Base-by-base conservation (phyloP, 2,888 invertebrate genomes). In the Lordiphosa andalusiaca region DNA sequence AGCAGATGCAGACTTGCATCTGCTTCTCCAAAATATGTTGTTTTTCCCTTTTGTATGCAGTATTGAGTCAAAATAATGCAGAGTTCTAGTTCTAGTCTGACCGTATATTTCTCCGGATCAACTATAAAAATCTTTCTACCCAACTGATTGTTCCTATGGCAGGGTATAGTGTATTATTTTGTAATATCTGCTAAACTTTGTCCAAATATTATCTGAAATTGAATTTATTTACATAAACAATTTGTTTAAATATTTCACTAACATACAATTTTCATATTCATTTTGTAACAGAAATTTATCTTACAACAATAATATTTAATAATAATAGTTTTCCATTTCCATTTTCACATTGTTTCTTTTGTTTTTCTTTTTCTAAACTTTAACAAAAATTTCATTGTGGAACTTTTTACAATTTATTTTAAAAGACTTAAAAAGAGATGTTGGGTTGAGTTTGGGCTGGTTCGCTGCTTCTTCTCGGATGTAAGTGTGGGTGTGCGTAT, bases 381-480 rank as follows among this genome's bases (percentile, higher is more conserved):
- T 38, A 67, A 67, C 69, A 52, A 67, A 56, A 38, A 37, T 30
- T 56, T 48, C 12, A 39, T 55, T 61, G 66, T 75, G 33, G 48
- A 56, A 57, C 60, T 74, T 82, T 74, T 58, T 82, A 73, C 69
- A 74, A 53, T 84, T 60, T 53, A 56, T 63, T 77, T 69, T 41
- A 9, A 69, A 58, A 56, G 58, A 58, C 72, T 72, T 75, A 66
- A 67, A 69, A 61, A 48, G 44, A 78, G 66, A 67, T 41, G 38
- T 62, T 64, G 16, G 13, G 53, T 57, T 46, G 16, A 16, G 30
- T 39, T 55, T 53, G 41, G 44, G 49, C 54, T 53, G 69, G 57
- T 69, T 66, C 63, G 76, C 57, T 82, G 58, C 75, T 47, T 62
- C 56, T 49, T 65, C 65, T 37, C 56, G 59, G 59, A 53, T 57